Base-by-base conservation (phyloP, 2,888 invertebrate species). In the Lasius fuliginosus region DNA sequence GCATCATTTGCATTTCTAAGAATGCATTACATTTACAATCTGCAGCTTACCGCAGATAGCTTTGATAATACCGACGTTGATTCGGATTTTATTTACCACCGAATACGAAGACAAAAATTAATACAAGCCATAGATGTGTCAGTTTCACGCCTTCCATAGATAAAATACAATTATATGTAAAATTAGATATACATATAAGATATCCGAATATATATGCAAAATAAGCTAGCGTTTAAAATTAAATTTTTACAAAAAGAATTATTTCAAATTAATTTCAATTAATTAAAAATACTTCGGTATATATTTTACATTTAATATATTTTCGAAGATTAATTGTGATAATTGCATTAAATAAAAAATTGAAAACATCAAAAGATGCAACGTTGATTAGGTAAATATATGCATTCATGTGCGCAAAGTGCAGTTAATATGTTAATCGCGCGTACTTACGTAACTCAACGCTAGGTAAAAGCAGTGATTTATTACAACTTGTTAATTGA, bases 401-500 rank as follows among this genome's bases (percentile, higher is more conserved):
- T 30, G 58, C 33, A 58, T 30, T 23, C 86, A 79, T 76, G 83
- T 81, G 87, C 85, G 84, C 89, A 86, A 90, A 90, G 88, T 87
- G 89, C 88, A 90, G 91, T 91, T 90, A 89, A 87, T 87, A 87
- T 85, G 88, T 88, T 90, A 89, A 90, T 81, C 74, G 81, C 67
- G 56, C 71, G 81, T 67, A 77, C 85, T 92, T 91, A 89, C 90
- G 90, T 92, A 92, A 91, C 86, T 86, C 69, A 84, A 77, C 87
- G 89, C 87, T 87, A 88, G 89, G 87, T 88, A 89, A 91, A 88
- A 87, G 87, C 88, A 86, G 86, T 91, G 92, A 93, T 92, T 92
- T 92, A 92, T 92, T 89, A 88, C 92, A 87, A 90, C 88, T 89
- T 86, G 87, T 89, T 92, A 92, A 92, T 91, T 91, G 85, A 85